Evolutionary conservation across 2,888 invertebrate genomes (phyloP).

Genomic region (Schizotus pectinicornis): DNA sequence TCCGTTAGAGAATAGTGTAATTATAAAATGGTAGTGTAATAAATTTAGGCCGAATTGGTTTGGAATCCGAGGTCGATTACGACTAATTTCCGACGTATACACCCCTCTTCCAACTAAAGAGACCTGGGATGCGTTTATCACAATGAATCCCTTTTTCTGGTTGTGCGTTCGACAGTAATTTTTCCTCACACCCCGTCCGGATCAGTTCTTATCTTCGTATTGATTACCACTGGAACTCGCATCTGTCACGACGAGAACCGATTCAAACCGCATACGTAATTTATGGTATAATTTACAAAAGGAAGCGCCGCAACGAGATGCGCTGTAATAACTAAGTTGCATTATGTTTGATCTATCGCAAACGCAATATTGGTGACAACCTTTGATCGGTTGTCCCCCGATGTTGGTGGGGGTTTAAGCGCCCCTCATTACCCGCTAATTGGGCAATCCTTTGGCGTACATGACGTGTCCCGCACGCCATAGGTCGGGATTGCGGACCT

Average conservation of each 20-base stretch:
- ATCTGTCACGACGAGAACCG: not conserved
- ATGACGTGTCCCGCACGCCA: conserved; percentile 2
- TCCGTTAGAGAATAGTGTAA: no score
- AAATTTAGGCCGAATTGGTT: no score
- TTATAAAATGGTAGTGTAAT: no score
- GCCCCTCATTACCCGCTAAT: conserved; percentile 29
- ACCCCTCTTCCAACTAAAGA: no score
- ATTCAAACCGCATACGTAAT: conserved; percentile 6
- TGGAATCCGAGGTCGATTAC: no score
- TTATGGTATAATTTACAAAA: conserved; percentile 18
- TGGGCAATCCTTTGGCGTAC: conserved; percentile 21
- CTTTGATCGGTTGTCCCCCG: conserved; percentile 30
- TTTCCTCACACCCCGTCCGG: not conserved
- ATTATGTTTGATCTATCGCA: conserved; percentile 28
- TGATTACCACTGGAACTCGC: not conserved
- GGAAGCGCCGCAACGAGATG: conserved; percentile 12
- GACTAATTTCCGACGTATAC: no score
- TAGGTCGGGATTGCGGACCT: conserved; percentile 2
- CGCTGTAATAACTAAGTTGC: conserved; percentile 12
- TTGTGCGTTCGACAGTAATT: no score
- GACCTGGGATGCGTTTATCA: no score
- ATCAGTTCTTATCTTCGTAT: not conserved
- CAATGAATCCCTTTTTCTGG: no score
- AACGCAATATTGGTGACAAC: conserved; percentile 29
- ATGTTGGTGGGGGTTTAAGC: conserved; percentile 16